Percentiles rank a stretch among this genome's conserved stretches.
These are phyloP conservation scores for Nematostella vectensis DNA, from an alignment of 92 coral and sea anemone species.

Conservation along the genomic window DNA sequence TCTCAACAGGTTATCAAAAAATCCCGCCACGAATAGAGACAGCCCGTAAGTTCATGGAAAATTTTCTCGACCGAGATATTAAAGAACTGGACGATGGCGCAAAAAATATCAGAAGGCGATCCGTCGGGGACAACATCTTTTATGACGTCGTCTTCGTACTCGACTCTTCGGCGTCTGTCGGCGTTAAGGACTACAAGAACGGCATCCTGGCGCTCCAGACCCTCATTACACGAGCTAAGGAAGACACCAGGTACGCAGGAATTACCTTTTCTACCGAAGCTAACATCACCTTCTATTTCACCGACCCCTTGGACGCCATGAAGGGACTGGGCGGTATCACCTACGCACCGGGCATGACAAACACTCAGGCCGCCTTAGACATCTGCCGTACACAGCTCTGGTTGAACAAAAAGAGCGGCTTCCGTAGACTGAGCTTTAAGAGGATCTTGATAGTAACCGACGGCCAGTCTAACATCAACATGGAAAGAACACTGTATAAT, in stretches of 20 bases:
- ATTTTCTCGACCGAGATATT: conserved; percentile 29
- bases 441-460: conserved; percentile 66
- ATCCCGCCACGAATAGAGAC: conserved; percentile 24
- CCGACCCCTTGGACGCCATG: conserved; percentile 22
- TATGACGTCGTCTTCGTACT: conserved; percentile 67
- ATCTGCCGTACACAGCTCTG: conserved; percentile 34
- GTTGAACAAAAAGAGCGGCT: conserved; percentile 23
- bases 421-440: conserved; percentile 45
- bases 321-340: conserved; percentile 21
- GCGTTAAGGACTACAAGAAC: conserved; percentile 29
- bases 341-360: conserved; percentile 53
- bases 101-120: conserved; percentile 3
- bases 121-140: conserved; percentile 3
- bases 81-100: too few species aligned
- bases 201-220: conserved; percentile 49
- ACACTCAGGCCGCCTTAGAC: conserved; percentile 66
- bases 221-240: conserved; percentile 48
- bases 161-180: conserved; percentile 68
- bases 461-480: conserved; percentile 70
- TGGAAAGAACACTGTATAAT: conserved; percentile 46
- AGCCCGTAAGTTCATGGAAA: conserved; percentile 23
- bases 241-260: conserved; percentile 49
- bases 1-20: conserved; percentile 37
- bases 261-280: conserved; percentile 60
- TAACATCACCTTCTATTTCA: conserved; percentile 51